Percentiles rank a stretch among this genome's conserved stretches.
These are phyloP conservation scores for Brevimyrus niger DNA, from an alignment of 2,113 vertebrate genomes.

Conservation along the genomic window DNA sequence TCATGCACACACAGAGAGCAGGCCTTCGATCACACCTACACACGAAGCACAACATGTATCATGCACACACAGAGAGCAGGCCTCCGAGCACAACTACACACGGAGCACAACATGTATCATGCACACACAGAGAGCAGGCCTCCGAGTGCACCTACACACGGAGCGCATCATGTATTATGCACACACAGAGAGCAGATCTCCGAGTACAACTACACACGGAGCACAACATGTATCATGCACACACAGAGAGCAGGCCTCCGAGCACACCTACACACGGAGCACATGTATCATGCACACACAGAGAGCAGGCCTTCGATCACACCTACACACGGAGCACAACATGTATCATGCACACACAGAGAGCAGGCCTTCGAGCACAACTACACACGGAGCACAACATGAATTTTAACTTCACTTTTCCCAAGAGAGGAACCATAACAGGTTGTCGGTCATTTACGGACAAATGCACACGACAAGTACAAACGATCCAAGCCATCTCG, in stretches of 20 bases:
- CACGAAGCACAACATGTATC: too few relatives aligned
- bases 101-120: neutral
- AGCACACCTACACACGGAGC: too few relatives aligned
- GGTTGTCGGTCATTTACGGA: neutral
- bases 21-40: too few relatives aligned
- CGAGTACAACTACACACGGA: too few relatives aligned
- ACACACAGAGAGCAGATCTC: neutral
- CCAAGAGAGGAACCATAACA: neutral
- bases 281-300: too few relatives aligned
- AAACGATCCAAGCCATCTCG: neutral
- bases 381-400: neutral
- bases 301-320: neutral
- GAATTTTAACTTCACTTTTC: neutral
- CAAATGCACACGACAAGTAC: neutral
- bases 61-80: neutral
- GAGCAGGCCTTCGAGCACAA: neutral
- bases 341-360: too few relatives aligned
- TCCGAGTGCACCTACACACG: neutral
- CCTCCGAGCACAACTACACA: too few relatives aligned
- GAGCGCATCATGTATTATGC: too few relatives aligned
- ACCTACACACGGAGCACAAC: too few relatives aligned
- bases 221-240: too few relatives aligned
- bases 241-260: too few relatives aligned
- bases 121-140: neutral
- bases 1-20: neutral